These are phyloP conservation scores for Rhea americana DNA, from an alignment of 2,113 vertebrate species.

Conservation along the genomic window DNA sequence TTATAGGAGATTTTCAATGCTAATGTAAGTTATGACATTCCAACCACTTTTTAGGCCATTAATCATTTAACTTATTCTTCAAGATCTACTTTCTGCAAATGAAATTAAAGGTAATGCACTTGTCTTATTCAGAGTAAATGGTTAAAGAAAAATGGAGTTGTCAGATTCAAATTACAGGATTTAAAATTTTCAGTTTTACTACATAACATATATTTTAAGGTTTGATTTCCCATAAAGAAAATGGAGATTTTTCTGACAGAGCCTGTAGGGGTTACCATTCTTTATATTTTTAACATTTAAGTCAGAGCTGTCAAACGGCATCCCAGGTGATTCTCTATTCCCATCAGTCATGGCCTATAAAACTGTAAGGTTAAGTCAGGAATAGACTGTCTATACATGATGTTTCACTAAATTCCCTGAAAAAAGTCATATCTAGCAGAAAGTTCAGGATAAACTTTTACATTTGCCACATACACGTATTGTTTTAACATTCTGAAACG, in stretches of 20 bases:
- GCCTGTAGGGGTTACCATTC: constrained; percentile 47
- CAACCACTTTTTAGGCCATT: constrained; percentile 66
- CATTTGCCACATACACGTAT: background rate
- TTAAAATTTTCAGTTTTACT: constrained; percentile 67
- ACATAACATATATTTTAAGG: constrained; percentile 45
- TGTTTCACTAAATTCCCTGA: background rate
- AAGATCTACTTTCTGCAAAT: constrained; percentile 69
- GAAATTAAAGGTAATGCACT: constrained; percentile 70
- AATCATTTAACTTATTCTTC: constrained; percentile 71
- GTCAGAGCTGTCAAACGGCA: constrained; percentile 55
- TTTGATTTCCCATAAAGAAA: constrained; percentile 69
- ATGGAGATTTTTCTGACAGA: constrained; percentile 59
- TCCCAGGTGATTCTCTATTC: constrained; percentile 49
- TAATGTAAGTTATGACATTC: constrained; percentile 73
- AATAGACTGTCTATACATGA: background rate
- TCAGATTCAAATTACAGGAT: constrained; percentile 65
- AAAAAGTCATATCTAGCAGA: background rate
- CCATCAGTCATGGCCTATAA: constrained; percentile 19
- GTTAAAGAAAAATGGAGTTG: constrained; percentile 71
- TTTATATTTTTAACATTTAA: constrained; percentile 64
- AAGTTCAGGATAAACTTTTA: background rate
- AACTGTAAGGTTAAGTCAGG: constrained; percentile 49
- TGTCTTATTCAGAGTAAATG: constrained; percentile 63
- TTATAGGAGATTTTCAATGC: constrained; percentile 71
- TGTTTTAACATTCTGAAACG: background rate